A percentile compares a stretch with the other conserved stretches of the same genome.
phyloP scores from a whole-genome alignment of 2,113 vertebrate genomes.

The Megalops atlanticus region DNA sequence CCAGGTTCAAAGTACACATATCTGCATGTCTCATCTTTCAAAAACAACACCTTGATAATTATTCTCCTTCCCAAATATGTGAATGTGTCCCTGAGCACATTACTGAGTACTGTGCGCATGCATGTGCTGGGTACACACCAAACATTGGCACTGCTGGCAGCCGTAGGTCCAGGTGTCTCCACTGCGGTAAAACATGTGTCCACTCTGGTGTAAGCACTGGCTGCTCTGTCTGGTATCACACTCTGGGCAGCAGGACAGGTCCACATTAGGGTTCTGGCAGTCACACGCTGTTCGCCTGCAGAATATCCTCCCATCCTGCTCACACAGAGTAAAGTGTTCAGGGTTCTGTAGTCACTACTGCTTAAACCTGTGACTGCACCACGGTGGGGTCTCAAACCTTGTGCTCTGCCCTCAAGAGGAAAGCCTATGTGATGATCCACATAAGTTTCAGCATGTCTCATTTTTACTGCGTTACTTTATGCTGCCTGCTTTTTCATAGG shows the following conservation, averaged over 20 bases:
- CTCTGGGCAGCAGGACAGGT: slow-evolving; percentile 89
- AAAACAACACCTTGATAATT: not conserved
- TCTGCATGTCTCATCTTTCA: too few species aligned
- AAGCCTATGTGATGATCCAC: too few species aligned
- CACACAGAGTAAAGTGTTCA: too few species aligned
- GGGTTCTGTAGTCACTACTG: too few species aligned
- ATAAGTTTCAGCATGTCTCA: too few species aligned
- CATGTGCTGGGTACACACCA: slow-evolving; percentile 69
- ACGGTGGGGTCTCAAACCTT: too few species aligned
- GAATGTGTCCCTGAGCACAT: not conserved
- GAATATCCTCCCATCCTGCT: slow-evolving; percentile 85
- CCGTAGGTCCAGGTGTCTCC: slow-evolving; percentile 87
- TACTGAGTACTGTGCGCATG: not conserved
- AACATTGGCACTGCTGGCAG: slow-evolving; percentile 90
- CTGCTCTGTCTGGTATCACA: slow-evolving; percentile 87
- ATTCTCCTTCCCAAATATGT: not conserved
- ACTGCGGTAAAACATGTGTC: slow-evolving; percentile 82
- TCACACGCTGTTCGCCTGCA: slow-evolving; percentile 87
- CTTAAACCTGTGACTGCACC: too few species aligned
- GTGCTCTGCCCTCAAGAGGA: too few species aligned
- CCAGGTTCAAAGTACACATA: too few species aligned
- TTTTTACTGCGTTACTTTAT: too few species aligned
- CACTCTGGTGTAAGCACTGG: slow-evolving; percentile 86
- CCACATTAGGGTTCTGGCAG: slow-evolving; percentile 78
- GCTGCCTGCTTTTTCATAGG: too few species aligned